Evolutionary conservation across 1,140 invertebrate species (phyloP).

Genomic region (Mesaphorura yosii): DNA sequence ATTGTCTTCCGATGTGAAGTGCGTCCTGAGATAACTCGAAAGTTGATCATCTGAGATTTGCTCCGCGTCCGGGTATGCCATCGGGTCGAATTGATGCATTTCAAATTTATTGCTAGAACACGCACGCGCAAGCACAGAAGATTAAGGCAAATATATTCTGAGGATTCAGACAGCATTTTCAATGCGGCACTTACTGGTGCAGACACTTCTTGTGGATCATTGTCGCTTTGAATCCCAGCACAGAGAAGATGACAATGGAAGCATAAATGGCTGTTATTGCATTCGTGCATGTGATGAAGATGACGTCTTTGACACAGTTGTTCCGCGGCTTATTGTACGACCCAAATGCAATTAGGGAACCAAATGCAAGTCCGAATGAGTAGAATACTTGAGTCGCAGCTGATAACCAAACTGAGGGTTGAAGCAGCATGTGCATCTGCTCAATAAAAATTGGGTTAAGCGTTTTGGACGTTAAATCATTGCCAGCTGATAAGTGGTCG

Average conservation of each 20-base stretch:
- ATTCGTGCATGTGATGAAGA: conserved; percentile 79
- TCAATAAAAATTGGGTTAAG: neutral
- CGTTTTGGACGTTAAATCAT: neutral
- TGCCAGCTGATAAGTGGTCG: neutral
- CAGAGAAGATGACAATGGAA: conserved; percentile 79
- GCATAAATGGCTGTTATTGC: conserved; percentile 86
- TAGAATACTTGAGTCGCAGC: conserved; percentile 94
- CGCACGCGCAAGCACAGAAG: too few relatives aligned
- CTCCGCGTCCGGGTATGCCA: conserved; percentile 3
- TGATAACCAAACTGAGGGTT: conserved; percentile 80
- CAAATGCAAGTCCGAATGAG: conserved; percentile 84
- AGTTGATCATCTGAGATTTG: conserved; percentile 25
- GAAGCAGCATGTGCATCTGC: conserved; percentile 61
- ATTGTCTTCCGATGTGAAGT: conserved; percentile 8
- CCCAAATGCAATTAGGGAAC: conserved; percentile 79
- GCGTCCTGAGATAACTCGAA: conserved; percentile 20
- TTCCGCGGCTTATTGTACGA: conserved; percentile 82
- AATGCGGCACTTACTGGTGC: conserved; percentile 45
- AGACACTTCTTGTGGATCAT: conserved; percentile 67
- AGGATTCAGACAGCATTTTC: neutral
- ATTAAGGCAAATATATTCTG: neutral
- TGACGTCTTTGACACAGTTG: conserved; percentile 75
- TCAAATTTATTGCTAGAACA: conserved; percentile 22
- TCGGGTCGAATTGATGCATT: conserved; percentile 10
- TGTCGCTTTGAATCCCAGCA: conserved; percentile 75